A percentile compares a stretch with the other conserved stretches of the same genome.
These are phyloP conservation scores for Aepyceros melampus DNA, from an alignment of 2,113 vertebrate species.

Conservation along the genomic window DNA sequence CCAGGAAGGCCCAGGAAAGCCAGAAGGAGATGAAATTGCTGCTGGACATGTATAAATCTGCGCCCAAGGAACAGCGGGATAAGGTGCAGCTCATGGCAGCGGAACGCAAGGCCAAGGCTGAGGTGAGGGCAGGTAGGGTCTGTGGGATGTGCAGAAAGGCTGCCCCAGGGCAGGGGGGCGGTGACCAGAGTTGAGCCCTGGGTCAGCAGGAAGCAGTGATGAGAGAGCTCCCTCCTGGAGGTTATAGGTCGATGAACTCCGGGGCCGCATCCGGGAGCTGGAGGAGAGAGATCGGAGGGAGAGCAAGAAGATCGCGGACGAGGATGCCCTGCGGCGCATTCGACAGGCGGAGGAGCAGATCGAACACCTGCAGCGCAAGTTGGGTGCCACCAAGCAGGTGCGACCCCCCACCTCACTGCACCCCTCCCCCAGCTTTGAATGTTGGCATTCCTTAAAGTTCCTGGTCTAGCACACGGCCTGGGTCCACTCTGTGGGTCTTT, in stretches of 20 bases:
- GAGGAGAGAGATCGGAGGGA: slow-evolving; percentile 93
- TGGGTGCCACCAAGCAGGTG: slow-evolving; percentile 94
- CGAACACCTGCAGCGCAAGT: slow-evolving; percentile 93
- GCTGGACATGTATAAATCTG: slow-evolving; percentile 95
- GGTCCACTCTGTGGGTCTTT: background rate
- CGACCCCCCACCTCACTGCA: background rate
- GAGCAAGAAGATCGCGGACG: slow-evolving; percentile 93
- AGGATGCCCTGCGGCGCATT: slow-evolving; percentile 92
- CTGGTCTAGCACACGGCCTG: background rate
- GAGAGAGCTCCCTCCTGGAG: background rate
- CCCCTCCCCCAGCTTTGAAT: background rate
- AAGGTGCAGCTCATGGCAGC: slow-evolving; percentile 97
- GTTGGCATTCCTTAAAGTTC: background rate
- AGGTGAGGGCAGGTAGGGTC: slow-evolving; percentile 79
- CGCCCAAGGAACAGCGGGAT: slow-evolving; percentile 94
- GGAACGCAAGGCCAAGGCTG: slow-evolving; percentile 93
- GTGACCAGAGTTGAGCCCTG: background rate
- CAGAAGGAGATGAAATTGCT: slow-evolving; percentile 96
- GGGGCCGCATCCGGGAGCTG: slow-evolving; percentile 88
- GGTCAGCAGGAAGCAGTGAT: background rate
- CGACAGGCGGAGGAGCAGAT: slow-evolving; percentile 92
- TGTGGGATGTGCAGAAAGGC: background rate
- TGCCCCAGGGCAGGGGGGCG: no score
- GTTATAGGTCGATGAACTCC: slow-evolving; percentile 88
- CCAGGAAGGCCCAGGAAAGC: slow-evolving; percentile 94